phyloP scores from a whole-genome alignment of 1,140 invertebrate genomes.

The Oppia nitens region DNA sequence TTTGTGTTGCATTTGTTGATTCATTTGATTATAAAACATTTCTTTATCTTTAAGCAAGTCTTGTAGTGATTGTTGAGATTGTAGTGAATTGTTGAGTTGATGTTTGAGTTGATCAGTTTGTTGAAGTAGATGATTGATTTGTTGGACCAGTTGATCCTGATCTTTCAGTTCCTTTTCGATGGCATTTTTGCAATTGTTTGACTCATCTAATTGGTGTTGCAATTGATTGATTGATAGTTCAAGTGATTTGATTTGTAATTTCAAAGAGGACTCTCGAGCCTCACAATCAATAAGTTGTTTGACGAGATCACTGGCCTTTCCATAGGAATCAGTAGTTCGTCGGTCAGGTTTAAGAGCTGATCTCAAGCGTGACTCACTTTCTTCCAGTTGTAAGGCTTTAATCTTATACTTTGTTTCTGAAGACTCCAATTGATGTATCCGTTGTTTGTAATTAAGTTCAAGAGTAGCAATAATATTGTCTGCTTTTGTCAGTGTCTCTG shows the following conservation, averaged over 20 bases:
- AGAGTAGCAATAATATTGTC: constrained; percentile 52
- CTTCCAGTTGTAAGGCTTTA: constrained; percentile 23
- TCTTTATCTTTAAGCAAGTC: constrained; percentile 22
- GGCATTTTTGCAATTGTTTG: constrained; percentile 22
- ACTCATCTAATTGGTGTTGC: constrained; percentile 21
- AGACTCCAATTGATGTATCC: constrained; percentile 28
- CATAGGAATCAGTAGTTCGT: constrained; percentile 18
- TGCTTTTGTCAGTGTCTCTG: constrained; percentile 51
- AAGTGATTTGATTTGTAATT: constrained; percentile 10
- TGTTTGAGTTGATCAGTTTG: constrained; percentile 23
- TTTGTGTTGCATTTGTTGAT: constrained; percentile 12
- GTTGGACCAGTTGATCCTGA: constrained; percentile 26
- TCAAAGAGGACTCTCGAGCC: constrained; percentile 14
- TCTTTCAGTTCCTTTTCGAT: constrained; percentile 25
- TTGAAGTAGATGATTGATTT: constrained; percentile 23
- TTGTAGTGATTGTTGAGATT: neutral
- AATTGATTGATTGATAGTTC: constrained; percentile 10
- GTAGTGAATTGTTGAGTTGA: constrained; percentile 26
- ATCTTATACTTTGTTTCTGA: constrained; percentile 17
- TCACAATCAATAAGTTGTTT: constrained; percentile 24
- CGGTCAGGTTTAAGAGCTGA: constrained; percentile 18
- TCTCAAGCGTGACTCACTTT: constrained; percentile 22
- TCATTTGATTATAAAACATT: constrained; percentile 18
- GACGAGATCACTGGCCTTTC: constrained; percentile 23
- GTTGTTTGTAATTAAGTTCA: constrained; percentile 42